Evolutionary conservation across 2,113 vertebrate genomes (phyloP), one percentile per base, ranked within the genome.

Genomic region (Crypturellus undulatus): DNA sequence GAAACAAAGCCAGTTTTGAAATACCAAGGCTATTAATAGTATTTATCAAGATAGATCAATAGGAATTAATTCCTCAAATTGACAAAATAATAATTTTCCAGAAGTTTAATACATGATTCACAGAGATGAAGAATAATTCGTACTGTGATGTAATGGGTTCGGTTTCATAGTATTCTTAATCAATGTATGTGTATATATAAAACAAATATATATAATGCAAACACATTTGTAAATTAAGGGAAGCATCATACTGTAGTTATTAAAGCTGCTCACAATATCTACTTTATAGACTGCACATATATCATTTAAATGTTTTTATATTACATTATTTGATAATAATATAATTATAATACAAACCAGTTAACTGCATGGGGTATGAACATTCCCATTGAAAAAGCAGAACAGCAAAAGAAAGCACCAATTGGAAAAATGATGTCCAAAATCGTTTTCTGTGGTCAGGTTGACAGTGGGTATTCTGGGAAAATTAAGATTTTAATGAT

Each of bases 401-500:
- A 38, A 30, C 9, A 42, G 12, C 47, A 63, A 22, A 20, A 83
- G 90, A 17, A 47, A 81, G 6, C 14, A 69, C 30, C 30, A 72
- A 16, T n/a, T 36, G 19, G 77, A 93, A 92, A 92, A 88, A 36
- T 54, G 5, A 93, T 59, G 59, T 72, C 70, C 68, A 40, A 92
- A 85, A 22, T 88, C 85, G 52, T 91, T 54, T 88, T 91, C 62
- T 93, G 45, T 67, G 67, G 62, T 45, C n/a, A 80, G 26, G 68
- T 90, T 95, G 63, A 94, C 90, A 93, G 10, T 3, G 30, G 79
- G 89, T 70, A 78, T 90, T 90, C 36, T 32, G 43, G 26, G 34
- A 5, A 96, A 87, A 94, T 86, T 36, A 67, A 93, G 87, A 73
- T 79, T 84, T 92, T 92, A 93, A 94, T 89, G 83, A 65, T 69